These are phyloP conservation scores for Pherbina coryleti DNA, from an alignment of 2,888 invertebrate genomes.

Conservation along the genomic window DNA sequence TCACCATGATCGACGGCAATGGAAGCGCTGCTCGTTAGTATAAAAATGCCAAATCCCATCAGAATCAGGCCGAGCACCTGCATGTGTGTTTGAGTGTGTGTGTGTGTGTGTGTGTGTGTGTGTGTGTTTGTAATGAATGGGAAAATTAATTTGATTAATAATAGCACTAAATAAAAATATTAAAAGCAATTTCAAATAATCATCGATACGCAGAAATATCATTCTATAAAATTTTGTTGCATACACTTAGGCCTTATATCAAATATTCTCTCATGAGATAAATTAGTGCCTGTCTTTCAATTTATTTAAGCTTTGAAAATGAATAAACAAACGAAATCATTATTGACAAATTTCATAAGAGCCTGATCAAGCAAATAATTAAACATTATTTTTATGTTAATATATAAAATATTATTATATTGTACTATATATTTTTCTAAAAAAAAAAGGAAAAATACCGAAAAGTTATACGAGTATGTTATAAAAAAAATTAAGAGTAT, in stretches of 20 bases:
- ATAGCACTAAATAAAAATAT: not conserved
- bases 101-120: not conserved
- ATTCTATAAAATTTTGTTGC: not conserved
- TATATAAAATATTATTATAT: too few relatives aligned
- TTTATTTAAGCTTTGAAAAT: too few relatives aligned
- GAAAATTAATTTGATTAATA: not conserved
- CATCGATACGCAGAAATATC: not conserved
- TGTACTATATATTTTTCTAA: too few relatives aligned
- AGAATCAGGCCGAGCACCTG: conserved; percentile 60
- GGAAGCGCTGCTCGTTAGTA: conserved; percentile 57
- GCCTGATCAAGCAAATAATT: too few relatives aligned
- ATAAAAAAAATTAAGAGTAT: too few relatives aligned
- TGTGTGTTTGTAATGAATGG: not conserved
- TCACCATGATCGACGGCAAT: conserved; percentile 62
- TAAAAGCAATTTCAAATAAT: not conserved
- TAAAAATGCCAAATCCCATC: conserved; percentile 62
- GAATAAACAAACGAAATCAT: too few relatives aligned
- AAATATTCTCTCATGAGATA: too few relatives aligned
- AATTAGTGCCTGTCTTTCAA: too few relatives aligned
- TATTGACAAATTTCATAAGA: too few relatives aligned
- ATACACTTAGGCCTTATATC: not conserved
- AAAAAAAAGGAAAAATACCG: too few relatives aligned
- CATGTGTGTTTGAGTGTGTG: not conserved
- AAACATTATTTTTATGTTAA: too few relatives aligned
- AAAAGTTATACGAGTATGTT: too few relatives aligned